Conservation (phyloP, 2,888 invertebrate species). For the Mesopsocus fuscifrons region DNA sequence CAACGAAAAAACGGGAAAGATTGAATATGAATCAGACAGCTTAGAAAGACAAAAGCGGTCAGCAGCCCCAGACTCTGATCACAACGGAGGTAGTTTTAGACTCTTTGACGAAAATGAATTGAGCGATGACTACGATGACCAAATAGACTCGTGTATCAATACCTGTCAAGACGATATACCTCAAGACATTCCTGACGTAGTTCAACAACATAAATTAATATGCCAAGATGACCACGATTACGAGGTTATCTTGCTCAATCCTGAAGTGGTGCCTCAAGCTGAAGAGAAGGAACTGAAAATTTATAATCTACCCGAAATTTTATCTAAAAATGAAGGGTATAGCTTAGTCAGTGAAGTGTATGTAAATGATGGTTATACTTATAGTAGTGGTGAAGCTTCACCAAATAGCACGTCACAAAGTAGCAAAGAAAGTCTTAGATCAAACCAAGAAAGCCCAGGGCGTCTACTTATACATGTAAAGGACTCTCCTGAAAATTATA, state of each 20-base stretch:
- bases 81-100: background rate
- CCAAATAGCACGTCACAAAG: slow-evolving; percentile 24
- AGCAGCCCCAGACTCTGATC: background rate
- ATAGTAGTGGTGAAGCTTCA: slow-evolving; percentile 30
- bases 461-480: slow-evolving; percentile 69
- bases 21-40: slow-evolving; percentile 54
- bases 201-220: slow-evolving; percentile 23
- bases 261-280: slow-evolving; percentile 20
- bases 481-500: slow-evolving; percentile 58
- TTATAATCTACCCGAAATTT: slow-evolving; percentile 29
- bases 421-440: slow-evolving; percentile 1
- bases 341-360: slow-evolving; percentile 60
- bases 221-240: slow-evolving; percentile 30
- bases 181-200: background rate
- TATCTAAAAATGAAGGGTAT: slow-evolving; percentile 33
- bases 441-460: slow-evolving; percentile 35
- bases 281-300: slow-evolving; percentile 16
- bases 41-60: slow-evolving; percentile 33
- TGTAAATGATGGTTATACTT: slow-evolving; percentile 47
- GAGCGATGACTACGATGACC: background rate
- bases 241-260: slow-evolving; percentile 23
- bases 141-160: slow-evolving; percentile 2
- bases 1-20: background rate
- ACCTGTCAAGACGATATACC: background rate
- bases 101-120: background rate